phyloP scores from a whole-genome alignment of 1,140 invertebrate genomes.

The Batillaria attramentaria region DNA sequence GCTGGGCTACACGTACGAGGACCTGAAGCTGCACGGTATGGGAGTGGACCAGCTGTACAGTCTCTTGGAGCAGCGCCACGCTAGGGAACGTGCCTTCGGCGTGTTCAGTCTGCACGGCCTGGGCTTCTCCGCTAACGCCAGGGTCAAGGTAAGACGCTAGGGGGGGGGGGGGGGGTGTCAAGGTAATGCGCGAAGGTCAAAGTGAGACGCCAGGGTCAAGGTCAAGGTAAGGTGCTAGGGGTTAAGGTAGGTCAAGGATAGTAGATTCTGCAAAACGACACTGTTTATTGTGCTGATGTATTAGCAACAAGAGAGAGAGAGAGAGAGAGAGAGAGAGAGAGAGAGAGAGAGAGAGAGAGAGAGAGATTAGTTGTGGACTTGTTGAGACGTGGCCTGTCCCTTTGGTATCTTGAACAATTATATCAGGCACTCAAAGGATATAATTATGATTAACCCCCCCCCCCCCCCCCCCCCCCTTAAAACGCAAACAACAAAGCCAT shows the following conservation, averaged over 20 bases:
- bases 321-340: no score
- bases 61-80: slow-evolving; percentile 21
- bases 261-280: background rate
- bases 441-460: no score
- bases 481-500: no score
- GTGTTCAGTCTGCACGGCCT: slow-evolving; percentile 36
- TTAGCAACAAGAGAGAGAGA: no score
- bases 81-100: slow-evolving; percentile 28
- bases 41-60: slow-evolving; percentile 27
- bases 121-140: slow-evolving; percentile 37
- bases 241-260: background rate
- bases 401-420: no score
- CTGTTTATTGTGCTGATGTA: no score
- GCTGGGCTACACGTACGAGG: slow-evolving; percentile 38
- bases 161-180: background rate
- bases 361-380: no score
- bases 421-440: no score
- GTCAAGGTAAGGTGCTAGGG: slow-evolving; percentile 15
- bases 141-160: slow-evolving; percentile 21
- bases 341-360: no score
- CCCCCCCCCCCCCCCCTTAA: no score
- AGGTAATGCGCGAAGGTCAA: no score
- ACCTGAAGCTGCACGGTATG: slow-evolving; percentile 36
- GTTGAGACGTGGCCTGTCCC: no score
- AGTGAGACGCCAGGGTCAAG: slow-evolving; percentile 24